Base-by-base conservation (phyloP, 1,140 invertebrate species). In the Drosophila kikkawai region DNA sequence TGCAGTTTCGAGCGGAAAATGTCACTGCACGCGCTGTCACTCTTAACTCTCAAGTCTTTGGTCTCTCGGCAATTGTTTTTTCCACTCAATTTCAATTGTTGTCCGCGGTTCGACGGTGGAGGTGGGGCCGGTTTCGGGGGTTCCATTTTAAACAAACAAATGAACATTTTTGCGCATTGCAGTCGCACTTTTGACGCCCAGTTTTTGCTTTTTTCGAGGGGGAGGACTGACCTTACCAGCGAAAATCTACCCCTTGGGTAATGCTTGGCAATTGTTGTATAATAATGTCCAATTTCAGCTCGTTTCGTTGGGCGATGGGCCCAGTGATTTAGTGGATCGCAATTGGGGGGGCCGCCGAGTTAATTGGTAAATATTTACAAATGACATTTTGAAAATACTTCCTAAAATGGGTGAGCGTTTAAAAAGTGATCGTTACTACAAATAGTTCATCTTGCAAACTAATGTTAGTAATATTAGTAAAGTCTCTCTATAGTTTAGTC, bases 21-120 rank as follows among this genome's bases (percentile, higher is more conserved):
- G 82, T 86, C 82, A 86, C 75, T 87, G 82, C 82, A 82, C 80
- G 76, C 82, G 82, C 83, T 71, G 75, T 50, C 81, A 80, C 77
- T 76, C 71, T 77, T 60, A 68, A 48, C 57, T 48, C 60, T 39
- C 13, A 42, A 37, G 50, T 55, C 34, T 58, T 61, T 37, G 42
- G 69, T 68, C 47, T 58, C 60, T n/a, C 50, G 32, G 29, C 79
- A 73, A 82, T 71, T 84, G 81, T 68, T 77, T 74, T 83, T 85
- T 74, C 84, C 83, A 87, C 80, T 86, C 84, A 88, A 88, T 86
- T 83, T 87, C 80, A 86, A 88, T 86, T 86, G 83, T 73, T 82
- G 61, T 26, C 5, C 3, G 36, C 19, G n/a, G 9, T 51, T 32
- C 34, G 34, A 34, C 36, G 57, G 32, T 22, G 26, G 26, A 7